Evolutionary conservation across 2,888 invertebrate genomes (phyloP), one percentile per base, ranked within the genome.

Genomic region (Imbricaverruca yamaguchii): DNA sequence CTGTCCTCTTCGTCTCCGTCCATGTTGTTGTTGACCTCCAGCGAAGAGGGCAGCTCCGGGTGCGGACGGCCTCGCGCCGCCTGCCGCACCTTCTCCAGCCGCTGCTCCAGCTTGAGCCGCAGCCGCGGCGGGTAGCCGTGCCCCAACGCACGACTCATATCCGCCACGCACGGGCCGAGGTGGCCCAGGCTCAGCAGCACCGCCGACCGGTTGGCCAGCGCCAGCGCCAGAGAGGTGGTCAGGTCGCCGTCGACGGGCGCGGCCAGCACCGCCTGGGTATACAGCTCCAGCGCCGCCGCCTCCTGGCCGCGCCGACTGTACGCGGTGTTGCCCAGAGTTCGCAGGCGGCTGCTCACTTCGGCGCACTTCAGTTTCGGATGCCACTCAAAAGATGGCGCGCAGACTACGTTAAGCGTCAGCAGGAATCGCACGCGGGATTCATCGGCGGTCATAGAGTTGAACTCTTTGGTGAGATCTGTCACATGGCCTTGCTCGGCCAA

Each of bases 71-170:
- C 21, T 55, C 10, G 53, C 74, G 55, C 53, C 74, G 21, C 18
- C 18, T 74, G 21, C 18, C 74, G 53, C 55, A 74, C 53, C 74
- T 55, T 74, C 74, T 74, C 21, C 21, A 74, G 74, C 55, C 79
- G n/a, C 57, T 57, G 56, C 23, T 79, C 57, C 57, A 79, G 79
- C 57, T 79, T 79, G 1, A 13, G 57, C 57, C 23, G 57, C 57
- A 79, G 59, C 13, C n/a, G 57, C 23, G n/a, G 23, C 57, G 79
- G 79, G 59, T 79, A 79, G 12, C 79, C 79, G 25, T 57, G 79
- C 56, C 23, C n/a, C 13, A 79, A 23, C 8, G 79, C 79, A 2
- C 79, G 79, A 4, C 57, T 3, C 79, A 79, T 59, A 15, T 79
- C 79, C 13, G 57, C 79, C 79, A 79, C 15, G n/a, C 57, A 56